These are phyloP conservation scores for Crotalus horridus DNA, from an alignment of 2,113 vertebrate genomes.

Conservation along the genomic window DNA sequence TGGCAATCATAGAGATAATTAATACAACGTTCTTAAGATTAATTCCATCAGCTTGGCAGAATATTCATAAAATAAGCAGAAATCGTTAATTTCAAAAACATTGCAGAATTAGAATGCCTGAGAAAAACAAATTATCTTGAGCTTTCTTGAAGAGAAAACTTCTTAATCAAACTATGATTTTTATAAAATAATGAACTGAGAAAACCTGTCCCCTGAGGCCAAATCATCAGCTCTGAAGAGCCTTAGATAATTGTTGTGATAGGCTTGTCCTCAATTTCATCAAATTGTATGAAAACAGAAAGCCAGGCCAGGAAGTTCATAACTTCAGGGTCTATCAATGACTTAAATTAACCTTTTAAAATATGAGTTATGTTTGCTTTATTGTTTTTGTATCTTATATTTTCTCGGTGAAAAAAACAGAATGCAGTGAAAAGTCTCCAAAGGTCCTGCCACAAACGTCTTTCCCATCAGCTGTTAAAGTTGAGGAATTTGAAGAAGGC, in stretches of 20 bases:
- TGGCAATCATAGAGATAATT: background rate
- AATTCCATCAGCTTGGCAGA: background rate
- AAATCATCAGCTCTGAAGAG: background rate
- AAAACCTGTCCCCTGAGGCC: background rate
- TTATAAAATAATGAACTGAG: background rate
- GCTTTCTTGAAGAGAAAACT: background rate
- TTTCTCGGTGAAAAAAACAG: background rate
- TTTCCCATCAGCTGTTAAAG: background rate
- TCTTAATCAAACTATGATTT: background rate
- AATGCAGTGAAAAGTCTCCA: background rate
- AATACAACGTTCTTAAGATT: background rate
- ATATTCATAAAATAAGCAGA: background rate
- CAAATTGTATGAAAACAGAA: background rate
- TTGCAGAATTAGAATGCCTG: background rate
- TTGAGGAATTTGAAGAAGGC: background rate
- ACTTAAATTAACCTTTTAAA: background rate
- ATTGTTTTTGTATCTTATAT: background rate
- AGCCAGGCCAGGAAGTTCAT: background rate
- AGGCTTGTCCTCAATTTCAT: background rate
- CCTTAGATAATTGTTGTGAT: background rate
- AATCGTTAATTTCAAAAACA: background rate
- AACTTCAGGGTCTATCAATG: background rate
- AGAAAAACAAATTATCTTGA: background rate
- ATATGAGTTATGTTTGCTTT: background rate
- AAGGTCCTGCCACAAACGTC: background rate